These are phyloP conservation scores for Drosophila ananassae DNA, from an alignment of 1,140 invertebrate species.

Conservation along the genomic window DNA sequence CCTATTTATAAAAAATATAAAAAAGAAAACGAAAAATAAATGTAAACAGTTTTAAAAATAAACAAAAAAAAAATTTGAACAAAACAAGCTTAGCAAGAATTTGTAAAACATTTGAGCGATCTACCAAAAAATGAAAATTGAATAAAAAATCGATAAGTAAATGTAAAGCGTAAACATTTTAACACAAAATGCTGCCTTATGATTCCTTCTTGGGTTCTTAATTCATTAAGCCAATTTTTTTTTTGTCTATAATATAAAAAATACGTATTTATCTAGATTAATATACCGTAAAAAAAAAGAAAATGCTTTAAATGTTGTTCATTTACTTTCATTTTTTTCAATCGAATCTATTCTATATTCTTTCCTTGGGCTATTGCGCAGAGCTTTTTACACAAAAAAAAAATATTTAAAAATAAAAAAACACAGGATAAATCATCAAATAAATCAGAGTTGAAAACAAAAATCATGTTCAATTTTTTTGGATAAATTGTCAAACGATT, in stretches of 20 bases:
- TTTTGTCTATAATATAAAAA: conserved; percentile 13
- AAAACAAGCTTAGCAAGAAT: conserved; percentile 69
- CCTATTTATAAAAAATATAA: conserved; percentile 47
- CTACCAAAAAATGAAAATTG: conserved; percentile 49
- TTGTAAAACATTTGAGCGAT: conserved; percentile 76
- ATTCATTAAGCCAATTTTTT: conserved; percentile 65
- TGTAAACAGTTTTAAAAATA: conserved; percentile 55
- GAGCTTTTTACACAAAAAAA: conserved; percentile 52
- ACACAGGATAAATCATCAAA: conserved; percentile 9
- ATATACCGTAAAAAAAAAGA: conserved; percentile 13
- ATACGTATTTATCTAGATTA: conserved; percentile 33
- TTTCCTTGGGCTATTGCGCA: conserved; percentile 63
- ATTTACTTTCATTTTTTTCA: conserved; percentile 37
- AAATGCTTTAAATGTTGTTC: conserved; percentile 61
- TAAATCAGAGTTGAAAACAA: conserved; percentile 15
- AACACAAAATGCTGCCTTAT: conserved; percentile 80
- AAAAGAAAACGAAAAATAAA: conserved; percentile 31
- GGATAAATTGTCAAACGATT: conserved; percentile 71
- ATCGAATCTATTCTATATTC: conserved; percentile 14
- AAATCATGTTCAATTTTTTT: conserved; percentile 37
- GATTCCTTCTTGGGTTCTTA: conserved; percentile 79
- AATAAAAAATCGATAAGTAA: conserved; percentile 12
- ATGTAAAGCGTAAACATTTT: conserved; percentile 42
- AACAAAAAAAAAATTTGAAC: conserved; percentile 23
- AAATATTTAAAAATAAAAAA: conserved; percentile 11